Base-by-base conservation (phyloP, 1,140 invertebrate genomes). In the Cotesia glomerata region DNA sequence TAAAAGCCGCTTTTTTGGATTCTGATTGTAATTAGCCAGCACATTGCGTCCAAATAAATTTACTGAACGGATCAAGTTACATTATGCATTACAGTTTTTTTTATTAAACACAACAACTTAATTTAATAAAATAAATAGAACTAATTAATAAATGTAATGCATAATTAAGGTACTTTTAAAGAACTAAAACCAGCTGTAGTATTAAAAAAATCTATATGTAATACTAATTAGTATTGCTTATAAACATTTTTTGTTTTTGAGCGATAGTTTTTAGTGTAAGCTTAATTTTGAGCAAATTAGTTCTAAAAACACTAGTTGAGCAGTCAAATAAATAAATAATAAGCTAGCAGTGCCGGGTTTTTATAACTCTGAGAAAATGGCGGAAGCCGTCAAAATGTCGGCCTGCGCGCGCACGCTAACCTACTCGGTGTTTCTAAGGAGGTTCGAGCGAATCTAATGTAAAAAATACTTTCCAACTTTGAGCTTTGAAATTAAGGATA, bases 221-320 rank as follows among this genome's bases (percentile, higher is more conserved):
- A 34, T 69, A n/a, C 36, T 54, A 49, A 69, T 16, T 61, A 66
- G 36, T 58, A 69, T 71, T 51, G 35, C 45, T 61, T 39, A 64
- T 54, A 54, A 63, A 52, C 49, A 32, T 56, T 71, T 67, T 16
- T 39, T 39, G 35, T 56, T 62, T 58, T 34, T 69, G 54, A 35
- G 32, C 16, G 35, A 58, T 34, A 18, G 32, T 39, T 69, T 18
- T 49, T 13, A 5, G 5, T 54, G 13, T 54, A 54, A 54, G 16
- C 13, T 54, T 14, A 26, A 4, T 69, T 70, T 70, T 70, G 68
- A 70, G 68, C 68, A 32, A 70, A 54, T n/a, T 54, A n/a, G 3
- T 54, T 13, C 4, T 54, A 61, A 61, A 52, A 62, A 73, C 76
- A 76, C 82, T 81, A 84, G 74, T 84, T 80, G 82, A 85, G 83